A percentile compares a stretch with the other conserved stretches of the same genome.
These are phyloP conservation scores for Colletes gigas DNA, from an alignment of 1,140 invertebrate species.

Conservation along the genomic window DNA sequence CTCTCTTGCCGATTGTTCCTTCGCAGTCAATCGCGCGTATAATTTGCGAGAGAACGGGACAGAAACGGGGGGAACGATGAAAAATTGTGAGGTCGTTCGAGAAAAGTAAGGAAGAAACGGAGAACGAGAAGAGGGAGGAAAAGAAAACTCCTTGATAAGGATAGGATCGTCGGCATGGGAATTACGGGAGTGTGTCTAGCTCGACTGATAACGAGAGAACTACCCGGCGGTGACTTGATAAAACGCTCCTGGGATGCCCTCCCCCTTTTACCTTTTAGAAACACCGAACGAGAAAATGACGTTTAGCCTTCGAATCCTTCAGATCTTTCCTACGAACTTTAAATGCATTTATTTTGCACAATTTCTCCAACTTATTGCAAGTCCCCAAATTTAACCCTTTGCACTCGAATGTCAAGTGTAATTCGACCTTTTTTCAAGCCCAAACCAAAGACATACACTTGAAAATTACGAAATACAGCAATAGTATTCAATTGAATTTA, in stretches of 20 bases:
- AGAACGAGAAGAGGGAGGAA: conserved; percentile 13
- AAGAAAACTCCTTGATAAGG: conserved; percentile 42
- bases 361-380: no score
- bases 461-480: no score
- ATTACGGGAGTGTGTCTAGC: conserved; percentile 31
- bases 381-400: no score
- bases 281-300: not conserved
- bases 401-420: no score
- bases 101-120: conserved; percentile 32
- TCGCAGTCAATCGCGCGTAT: conserved; percentile 53
- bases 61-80: conserved; percentile 8
- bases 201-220: conserved; percentile 56
- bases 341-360: no score
- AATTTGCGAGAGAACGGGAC: conserved; percentile 54
- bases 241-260: conserved; percentile 28
- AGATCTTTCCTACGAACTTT: not conserved
- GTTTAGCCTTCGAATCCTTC: not conserved
- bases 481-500: no score
- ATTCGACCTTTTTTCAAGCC: no score
- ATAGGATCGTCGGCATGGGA: conserved; percentile 58
- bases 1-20: conserved; percentile 59
- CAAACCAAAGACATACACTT: no score
- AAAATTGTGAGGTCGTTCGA: conserved; percentile 1
- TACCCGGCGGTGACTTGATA: conserved; percentile 29
- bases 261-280: not conserved